These are phyloP conservation scores for Notarius quadriscutis DNA, from an alignment of 2,113 vertebrate genomes.

Conservation along the genomic window DNA sequence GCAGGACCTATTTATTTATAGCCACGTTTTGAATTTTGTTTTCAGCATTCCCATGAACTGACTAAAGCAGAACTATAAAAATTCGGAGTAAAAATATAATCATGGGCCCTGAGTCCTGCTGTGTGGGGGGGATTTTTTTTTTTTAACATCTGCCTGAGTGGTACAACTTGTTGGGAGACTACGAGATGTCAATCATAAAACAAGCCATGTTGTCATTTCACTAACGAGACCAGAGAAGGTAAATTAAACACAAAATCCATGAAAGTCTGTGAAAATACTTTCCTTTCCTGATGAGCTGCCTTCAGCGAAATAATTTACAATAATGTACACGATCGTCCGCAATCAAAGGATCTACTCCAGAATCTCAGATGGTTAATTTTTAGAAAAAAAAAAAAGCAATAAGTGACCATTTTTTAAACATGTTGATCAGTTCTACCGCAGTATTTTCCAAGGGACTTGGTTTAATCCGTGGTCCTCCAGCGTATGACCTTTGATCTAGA, in stretches of 20 bases:
- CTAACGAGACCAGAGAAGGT: background rate
- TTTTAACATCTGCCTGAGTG: no score
- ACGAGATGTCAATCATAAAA: background rate
- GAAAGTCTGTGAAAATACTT: background rate
- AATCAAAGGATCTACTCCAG: background rate
- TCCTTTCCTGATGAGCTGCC: background rate
- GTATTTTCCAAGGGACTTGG: no score
- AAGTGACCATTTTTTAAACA: no score
- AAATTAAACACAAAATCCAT: background rate
- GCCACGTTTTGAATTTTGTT: background rate
- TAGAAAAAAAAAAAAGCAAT: no score
- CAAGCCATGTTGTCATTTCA: background rate
- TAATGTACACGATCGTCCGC: background rate
- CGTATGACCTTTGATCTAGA: background rate
- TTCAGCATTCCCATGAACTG: constrained; percentile 62
- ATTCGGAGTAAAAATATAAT: background rate
- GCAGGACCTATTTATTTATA: background rate
- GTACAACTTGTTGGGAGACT: background rate
- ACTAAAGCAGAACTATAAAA: background rate
- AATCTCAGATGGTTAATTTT: background rate
- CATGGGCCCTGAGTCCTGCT: constrained; percentile 60
- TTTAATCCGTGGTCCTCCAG: no score
- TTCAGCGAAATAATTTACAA: background rate
- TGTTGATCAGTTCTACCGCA: no score
- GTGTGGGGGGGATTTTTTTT: background rate